These are phyloP conservation scores for Proteles cristata DNA, from an alignment of 2,113 vertebrate species.

Conservation along the genomic window DNA sequence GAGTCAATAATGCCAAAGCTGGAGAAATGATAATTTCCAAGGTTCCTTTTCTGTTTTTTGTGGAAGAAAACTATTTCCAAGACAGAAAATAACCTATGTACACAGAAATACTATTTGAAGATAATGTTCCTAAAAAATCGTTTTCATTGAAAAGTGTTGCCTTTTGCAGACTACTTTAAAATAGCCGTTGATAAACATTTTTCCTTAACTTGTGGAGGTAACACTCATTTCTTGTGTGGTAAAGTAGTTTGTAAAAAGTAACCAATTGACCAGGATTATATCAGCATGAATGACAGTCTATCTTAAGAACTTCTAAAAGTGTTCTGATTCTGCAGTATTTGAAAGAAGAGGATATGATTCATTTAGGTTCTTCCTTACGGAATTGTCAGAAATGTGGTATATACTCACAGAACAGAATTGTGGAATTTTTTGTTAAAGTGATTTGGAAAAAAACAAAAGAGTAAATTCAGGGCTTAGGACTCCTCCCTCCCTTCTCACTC, in stretches of 20 bases:
- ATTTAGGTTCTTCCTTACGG: background rate
- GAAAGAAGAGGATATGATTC: background rate
- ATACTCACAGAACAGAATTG: background rate
- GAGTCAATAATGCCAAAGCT: background rate
- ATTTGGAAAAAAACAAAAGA: background rate
- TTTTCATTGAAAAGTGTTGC: background rate
- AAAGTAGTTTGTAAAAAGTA: constrained; percentile 28
- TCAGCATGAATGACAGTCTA: background rate
- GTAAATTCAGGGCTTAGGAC: background rate
- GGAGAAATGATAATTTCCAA: background rate
- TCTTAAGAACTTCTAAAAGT: background rate
- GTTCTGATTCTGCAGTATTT: constrained; percentile 10
- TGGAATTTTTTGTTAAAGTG: background rate
- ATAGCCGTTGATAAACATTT: background rate
- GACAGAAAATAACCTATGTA: background rate
- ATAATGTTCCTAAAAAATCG: background rate
- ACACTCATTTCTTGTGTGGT: background rate
- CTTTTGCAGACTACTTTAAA: background rate
- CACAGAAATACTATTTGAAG: background rate
- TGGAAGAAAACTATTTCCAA: background rate
- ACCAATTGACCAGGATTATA: background rate
- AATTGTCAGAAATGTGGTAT: background rate
- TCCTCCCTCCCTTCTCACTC: background rate
- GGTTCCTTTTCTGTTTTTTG: background rate
- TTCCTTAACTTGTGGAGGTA: background rate